Conservation (phyloP, 2,113 vertebrate genomes). For the Heptranchias perlo region DNA sequence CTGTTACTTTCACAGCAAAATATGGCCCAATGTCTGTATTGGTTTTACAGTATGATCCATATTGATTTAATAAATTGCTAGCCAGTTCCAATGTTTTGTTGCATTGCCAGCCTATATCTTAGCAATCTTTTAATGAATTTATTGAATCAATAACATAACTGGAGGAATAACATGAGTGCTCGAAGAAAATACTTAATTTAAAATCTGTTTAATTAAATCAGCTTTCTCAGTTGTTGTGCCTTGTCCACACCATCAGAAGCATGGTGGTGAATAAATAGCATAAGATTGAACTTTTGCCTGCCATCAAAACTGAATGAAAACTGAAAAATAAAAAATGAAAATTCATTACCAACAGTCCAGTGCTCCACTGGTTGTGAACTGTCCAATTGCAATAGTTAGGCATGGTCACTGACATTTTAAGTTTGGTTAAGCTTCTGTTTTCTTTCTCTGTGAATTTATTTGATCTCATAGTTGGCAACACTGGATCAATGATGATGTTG, state of each 20-base stretch:
- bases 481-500: no score
- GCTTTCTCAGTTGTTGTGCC: not conserved
- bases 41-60: not conserved
- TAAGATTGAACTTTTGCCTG: not conserved
- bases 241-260: not conserved
- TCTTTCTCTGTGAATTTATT: no score
- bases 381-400: no score
- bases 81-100: not conserved
- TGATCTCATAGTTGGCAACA: no score
- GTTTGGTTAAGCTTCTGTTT: no score
- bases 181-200: not conserved
- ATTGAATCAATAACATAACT: not conserved
- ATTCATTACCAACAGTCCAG: not conserved
- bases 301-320: not conserved
- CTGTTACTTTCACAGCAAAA: no score
- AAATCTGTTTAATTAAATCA: not conserved
- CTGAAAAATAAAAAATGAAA: not conserved
- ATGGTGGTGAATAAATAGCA: not conserved
- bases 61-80: not conserved
- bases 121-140: not conserved
- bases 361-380: not conserved
- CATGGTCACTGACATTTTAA: not conserved
- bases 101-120: no score
- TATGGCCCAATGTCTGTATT: no score
- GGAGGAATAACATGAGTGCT: not conserved